Evolutionary conservation across 2,113 vertebrate species (phyloP).

Genomic region (Trochalopteron elliotii): DNA sequence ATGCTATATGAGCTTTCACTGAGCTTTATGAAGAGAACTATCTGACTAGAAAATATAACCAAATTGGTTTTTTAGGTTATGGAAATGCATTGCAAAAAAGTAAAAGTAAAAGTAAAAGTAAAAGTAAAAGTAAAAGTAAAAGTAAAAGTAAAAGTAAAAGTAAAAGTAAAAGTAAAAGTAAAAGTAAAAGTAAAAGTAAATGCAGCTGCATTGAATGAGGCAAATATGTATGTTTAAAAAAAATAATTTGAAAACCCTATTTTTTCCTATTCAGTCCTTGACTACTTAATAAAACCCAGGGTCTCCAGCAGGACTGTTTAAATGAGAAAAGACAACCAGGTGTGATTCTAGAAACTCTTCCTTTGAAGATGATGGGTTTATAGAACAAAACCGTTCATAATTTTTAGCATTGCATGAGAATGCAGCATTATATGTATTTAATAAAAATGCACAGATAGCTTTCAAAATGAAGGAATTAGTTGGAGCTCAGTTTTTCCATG

Average conservation of each 20-base stretch:
- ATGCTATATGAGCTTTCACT: background rate
- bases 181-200: background rate
- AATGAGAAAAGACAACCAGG: background rate
- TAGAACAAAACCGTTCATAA: background rate
- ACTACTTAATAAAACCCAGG: background rate
- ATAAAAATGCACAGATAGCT: background rate
- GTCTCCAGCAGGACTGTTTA: background rate
- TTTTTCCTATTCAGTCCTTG: background rate
- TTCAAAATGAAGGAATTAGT: background rate
- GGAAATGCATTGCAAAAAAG: background rate
- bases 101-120: background rate
- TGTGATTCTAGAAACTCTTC: background rate
- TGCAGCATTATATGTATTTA: background rate
- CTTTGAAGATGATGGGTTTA: background rate
- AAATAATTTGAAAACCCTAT: background rate
- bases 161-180: background rate
- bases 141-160: background rate
- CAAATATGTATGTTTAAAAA: background rate
- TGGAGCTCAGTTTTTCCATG: background rate
- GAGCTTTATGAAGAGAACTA: background rate
- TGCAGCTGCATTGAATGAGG: background rate
- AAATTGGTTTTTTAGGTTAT: background rate
- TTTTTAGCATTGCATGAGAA: background rate
- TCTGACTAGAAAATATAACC: constrained; percentile 32
- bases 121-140: background rate